Base-by-base conservation (phyloP, 1,140 invertebrate genomes). In the Dolichoris vasculosae region DNA sequence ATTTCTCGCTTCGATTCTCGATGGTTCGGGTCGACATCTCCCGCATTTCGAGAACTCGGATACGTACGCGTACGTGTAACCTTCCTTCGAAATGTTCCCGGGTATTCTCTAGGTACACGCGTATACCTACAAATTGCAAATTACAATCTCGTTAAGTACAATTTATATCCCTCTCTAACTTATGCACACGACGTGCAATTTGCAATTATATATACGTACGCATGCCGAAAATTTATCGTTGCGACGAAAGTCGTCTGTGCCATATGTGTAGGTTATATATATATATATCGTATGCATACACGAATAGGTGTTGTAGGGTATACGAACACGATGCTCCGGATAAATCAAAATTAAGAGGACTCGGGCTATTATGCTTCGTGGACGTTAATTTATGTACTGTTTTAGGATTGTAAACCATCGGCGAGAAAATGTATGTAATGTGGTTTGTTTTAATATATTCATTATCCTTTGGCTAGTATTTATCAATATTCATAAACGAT, bases 291-390 rank as follows among this genome's bases (percentile, higher is more conserved):
- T 38, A 69, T 69, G 13, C 32, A 38, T 69, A 38, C 40, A 40
- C 6, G 15, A 4, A 38, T 32, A 55, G 2, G 48, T 11, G 67
- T 67, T 11, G 55, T 32, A 6, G 55, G n/a, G 32, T 64, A 26
- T 55, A 4, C 32, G 20, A 43, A 38, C 30, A 7, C 59, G 83
- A 79, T 78, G 46, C 63, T 73, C 76, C 20, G 43, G 63, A 71
- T 79, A 84, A 84, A 84, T 84, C 83, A 84, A 79, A 71, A 55
- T 78, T 46, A 84, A 84, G 82, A 46, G 59, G 32, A n/a, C 40
- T 46, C 9, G 67, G n/a, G 32, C 15, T 84, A 77, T 76, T 76
- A 76, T 83, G 30, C 38, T 1, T 51, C 38, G 30, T 30, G 59
- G 23, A 63, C 67, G 46, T 75, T 63, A 76, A 83, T 63, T 55